These are phyloP conservation scores for Pituophis catenifer DNA, from an alignment of 2,113 vertebrate species.

Conservation along the genomic window DNA sequence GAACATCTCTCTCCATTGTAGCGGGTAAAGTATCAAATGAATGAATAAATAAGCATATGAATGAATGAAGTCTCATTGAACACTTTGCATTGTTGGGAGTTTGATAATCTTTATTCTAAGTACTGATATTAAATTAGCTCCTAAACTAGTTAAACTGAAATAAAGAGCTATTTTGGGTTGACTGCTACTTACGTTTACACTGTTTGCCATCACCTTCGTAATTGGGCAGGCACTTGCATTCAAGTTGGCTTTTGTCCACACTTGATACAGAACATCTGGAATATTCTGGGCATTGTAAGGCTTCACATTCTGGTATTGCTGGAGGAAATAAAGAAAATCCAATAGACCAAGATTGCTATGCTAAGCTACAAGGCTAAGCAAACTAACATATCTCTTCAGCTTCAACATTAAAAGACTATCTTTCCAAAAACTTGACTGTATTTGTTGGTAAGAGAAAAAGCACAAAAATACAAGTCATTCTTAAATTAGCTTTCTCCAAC, in stretches of 20 bases:
- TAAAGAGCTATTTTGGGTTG: fast-evolving
- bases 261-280: slow-evolving; percentile 76
- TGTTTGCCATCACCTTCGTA: slow-evolving; percentile 61
- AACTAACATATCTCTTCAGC: neutral
- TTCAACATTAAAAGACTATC: neutral
- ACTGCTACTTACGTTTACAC: slow-evolving; percentile 80
- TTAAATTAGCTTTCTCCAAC: neutral
- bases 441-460: neutral
- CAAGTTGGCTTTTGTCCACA: slow-evolving; percentile 57
- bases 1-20: neutral
- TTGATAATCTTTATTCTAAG: neutral
- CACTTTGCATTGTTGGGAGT: neutral
- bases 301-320: slow-evolving; percentile 74
- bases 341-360: neutral
- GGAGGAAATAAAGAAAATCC: slow-evolving; percentile 11
- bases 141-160: neutral
- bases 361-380: neutral
- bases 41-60: neutral
- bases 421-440: neutral
- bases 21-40: neutral
- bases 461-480: neutral
- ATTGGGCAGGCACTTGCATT: slow-evolving; percentile 79
- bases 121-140: neutral
- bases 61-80: neutral
- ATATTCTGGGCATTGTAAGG: slow-evolving; percentile 74